Base-by-base conservation (phyloP, 2,888 invertebrate genomes). In the Oxycera nigricornis region DNA sequence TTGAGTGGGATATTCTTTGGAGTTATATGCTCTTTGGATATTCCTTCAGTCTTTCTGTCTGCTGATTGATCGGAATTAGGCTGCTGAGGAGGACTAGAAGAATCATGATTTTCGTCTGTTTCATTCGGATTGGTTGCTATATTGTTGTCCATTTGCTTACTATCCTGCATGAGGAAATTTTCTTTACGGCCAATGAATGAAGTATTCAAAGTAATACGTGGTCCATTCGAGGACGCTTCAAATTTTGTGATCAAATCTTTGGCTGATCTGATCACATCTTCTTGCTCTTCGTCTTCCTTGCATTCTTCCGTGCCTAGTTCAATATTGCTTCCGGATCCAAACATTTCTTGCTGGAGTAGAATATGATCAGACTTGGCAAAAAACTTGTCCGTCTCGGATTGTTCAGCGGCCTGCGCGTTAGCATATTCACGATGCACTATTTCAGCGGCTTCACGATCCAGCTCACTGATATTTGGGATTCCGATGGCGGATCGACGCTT, bases 371-470 rank as follows among this genome's bases (percentile, higher is more conserved):
- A 76, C 2, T 77, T 75, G 4, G 79, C 75, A 75, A 82, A 84
- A 76, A 80, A 83, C 76, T 81, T 80, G 20, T 81, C 82, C 77
- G 81, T 80, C 35, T 81, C 79, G 4, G 80, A 79, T 24, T 79
- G 80, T 59, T 80, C 65, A 39, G 79, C 75, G 6, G 80, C 80
- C 41, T 80, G 79, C 73, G 81, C 80, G 59, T 35, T 57, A 26
- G 78, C 76, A 31, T 77, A 73, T 39, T 78, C 78, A 59, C 77
- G 76, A 52, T 67, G 76, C 59, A 78, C 74, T 78, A 94, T 92
- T 83, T 91, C 91, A 0, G 91, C 89, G 0, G 93, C 93, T 83
- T 94, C 92, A 78, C 91, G 89, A 82, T 94, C 94, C 76, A 94
- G 84, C 82, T 93, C 93, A 81, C 93, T 93, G 78, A 93, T 93